Base-by-base conservation (phyloP, 2,113 vertebrate genomes). In the Laticauda colubrina region DNA sequence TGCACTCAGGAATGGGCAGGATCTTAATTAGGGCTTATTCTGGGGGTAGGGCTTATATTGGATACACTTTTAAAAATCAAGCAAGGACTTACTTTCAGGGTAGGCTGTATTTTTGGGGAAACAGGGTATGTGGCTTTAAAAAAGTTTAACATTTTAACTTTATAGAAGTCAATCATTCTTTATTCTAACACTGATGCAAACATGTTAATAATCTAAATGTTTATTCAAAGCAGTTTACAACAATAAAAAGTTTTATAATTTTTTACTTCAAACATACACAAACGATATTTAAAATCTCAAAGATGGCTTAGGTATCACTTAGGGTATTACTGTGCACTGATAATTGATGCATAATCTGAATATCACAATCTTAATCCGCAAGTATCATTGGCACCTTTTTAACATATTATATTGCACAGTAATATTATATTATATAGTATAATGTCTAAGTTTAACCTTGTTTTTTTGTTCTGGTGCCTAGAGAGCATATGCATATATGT, bases 131-230 rank as follows among this genome's bases (percentile, higher is more conserved):
- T 48, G 39, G 23, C 85, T 86, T 51, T 86, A 2, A 86, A 48
- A 21, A 48, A 23, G 34, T 93, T 94, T 89, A 69, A 69, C 90
- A 95, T 15, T 15, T 5, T 54, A n/a, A 56, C 91, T 95, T 95
- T 69, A 94, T 81, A 92, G 0, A 85, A 92, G 29, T 85, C 3
- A 75, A 75, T 94, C 92, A 90, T 56, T 93, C 89, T 88, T 81
- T 93, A 12, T 90, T 88, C 61, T 21, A 92, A 55, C 54, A 90
- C 48, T 91, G 91, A 24, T 12, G 89, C 92, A 91, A 39, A 91
- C 11, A 94, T 93, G 93, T 89, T 92, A 94, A 55, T 57, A 87
- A 34, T 24, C 6, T 81, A 39, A 81, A 59, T 59, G 23, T 9
- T 59, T 59, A 23, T 21, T 59, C 57, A 59, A 24, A n/a, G 14